These are phyloP conservation scores for Indicator indicator DNA, from an alignment of 2,113 vertebrate genomes.

Conservation along the genomic window DNA sequence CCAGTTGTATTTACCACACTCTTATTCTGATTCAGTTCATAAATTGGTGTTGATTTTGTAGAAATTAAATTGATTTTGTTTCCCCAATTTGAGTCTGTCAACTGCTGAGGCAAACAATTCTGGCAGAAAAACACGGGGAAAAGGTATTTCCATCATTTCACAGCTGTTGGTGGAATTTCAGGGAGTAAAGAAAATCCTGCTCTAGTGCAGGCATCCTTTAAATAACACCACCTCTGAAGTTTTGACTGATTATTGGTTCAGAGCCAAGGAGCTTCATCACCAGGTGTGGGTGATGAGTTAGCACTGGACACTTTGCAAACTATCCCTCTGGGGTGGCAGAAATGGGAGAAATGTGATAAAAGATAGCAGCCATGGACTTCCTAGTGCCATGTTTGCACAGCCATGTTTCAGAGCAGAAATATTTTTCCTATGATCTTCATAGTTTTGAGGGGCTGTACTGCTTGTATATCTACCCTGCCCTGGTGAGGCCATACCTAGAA, in stretches of 20 bases:
- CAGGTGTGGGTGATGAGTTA: not conserved
- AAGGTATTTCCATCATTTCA: not conserved
- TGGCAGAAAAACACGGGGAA: not conserved
- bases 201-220: not conserved
- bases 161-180: not conserved
- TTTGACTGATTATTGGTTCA: not conserved
- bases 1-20: too few relatives aligned
- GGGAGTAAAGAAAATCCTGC: not conserved
- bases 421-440: not conserved
- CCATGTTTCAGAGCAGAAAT: not conserved
- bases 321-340: not conserved
- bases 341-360: not conserved
- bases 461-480: not conserved
- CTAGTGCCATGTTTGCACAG: not conserved
- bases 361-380: not conserved
- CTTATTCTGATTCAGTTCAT: too few relatives aligned
- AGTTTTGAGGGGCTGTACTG: not conserved
- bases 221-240: not conserved
- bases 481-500: too few relatives aligned
- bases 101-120: not conserved
- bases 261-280: not conserved
- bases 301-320: not conserved
- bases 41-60: too few relatives aligned
- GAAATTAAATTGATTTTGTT: too few relatives aligned
- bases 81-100: accelerated